Conservation (phyloP, 2,113 vertebrate genomes). For the Oceanites oceanicus region DNA sequence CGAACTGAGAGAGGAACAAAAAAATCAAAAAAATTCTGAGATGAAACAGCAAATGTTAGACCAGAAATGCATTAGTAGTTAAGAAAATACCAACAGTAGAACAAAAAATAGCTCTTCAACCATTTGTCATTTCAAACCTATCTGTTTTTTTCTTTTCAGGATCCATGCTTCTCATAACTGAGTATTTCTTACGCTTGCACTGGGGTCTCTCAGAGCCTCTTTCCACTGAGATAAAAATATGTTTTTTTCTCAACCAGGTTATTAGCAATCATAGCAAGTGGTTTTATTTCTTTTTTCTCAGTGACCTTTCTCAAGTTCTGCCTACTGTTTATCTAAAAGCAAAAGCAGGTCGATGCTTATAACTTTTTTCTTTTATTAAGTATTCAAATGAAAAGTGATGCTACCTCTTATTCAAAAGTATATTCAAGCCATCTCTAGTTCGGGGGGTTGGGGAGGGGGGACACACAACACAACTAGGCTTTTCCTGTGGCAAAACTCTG, state of each 20-base stretch:
- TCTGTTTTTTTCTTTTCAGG: background rate
- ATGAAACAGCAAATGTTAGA: background rate
- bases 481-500: background rate
- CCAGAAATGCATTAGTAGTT: background rate
- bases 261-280: background rate
- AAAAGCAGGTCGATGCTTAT: background rate
- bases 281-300: background rate
- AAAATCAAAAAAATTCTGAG: background rate
- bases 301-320: background rate
- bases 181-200: background rate
- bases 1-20: background rate
- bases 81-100: background rate
- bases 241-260: background rate
- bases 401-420: background rate
- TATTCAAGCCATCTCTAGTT: background rate
- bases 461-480: background rate
- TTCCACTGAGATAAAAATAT: background rate
- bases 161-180: background rate
- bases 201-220: background rate
- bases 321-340: background rate
- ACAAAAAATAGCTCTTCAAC: constrained; percentile 3
- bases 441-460: no score
- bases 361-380: background rate
- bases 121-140: background rate
- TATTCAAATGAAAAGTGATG: background rate